Percentiles rank a stretch among this genome's conserved stretches.
Evolutionary conservation across 2,888 invertebrate species (phyloP).

Genomic region (Adela reaumurella): DNA sequence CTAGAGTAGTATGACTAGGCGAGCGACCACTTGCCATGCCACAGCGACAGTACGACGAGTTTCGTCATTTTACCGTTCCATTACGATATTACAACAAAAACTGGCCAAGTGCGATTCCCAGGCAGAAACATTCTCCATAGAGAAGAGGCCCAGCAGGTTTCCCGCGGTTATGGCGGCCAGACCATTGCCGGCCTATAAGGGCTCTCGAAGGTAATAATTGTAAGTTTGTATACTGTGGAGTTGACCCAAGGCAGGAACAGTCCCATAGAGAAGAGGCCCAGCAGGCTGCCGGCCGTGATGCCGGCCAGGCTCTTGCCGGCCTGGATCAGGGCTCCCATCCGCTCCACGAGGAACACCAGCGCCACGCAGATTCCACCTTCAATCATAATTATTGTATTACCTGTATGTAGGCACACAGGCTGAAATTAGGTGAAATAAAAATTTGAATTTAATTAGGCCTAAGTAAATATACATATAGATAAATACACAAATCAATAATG

Average conservation of each 20-base stretch:
- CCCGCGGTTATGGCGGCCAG: constrained; percentile 69
- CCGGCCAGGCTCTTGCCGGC: constrained; percentile 67
- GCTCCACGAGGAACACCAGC: constrained; percentile 68
- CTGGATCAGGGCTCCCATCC: constrained; percentile 67
- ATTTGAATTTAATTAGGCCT: background rate
- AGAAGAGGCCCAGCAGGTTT: constrained; percentile 65
- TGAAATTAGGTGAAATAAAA: no score
- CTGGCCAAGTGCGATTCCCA: no score
- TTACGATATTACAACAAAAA: no score
- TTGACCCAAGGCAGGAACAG: constrained; percentile 69
- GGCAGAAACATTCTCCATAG: constrained; percentile 67
- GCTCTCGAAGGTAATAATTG: no score
- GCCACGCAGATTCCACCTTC: constrained; percentile 60
- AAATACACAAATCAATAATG: no score
- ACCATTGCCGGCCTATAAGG: constrained; percentile 69
- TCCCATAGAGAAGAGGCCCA: constrained; percentile 68
- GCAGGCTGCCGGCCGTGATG: constrained; percentile 67
- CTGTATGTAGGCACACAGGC: background rate
- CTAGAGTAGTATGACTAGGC: no score
- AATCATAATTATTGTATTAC: background rate
- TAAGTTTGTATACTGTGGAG: constrained; percentile 49
- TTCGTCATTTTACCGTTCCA: no score
- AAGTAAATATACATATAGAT: no score
- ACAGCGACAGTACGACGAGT: no score
- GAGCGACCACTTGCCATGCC: no score